Evolutionary conservation across 2,888 invertebrate genomes (phyloP).

Genomic region (Allacma fusca): DNA sequence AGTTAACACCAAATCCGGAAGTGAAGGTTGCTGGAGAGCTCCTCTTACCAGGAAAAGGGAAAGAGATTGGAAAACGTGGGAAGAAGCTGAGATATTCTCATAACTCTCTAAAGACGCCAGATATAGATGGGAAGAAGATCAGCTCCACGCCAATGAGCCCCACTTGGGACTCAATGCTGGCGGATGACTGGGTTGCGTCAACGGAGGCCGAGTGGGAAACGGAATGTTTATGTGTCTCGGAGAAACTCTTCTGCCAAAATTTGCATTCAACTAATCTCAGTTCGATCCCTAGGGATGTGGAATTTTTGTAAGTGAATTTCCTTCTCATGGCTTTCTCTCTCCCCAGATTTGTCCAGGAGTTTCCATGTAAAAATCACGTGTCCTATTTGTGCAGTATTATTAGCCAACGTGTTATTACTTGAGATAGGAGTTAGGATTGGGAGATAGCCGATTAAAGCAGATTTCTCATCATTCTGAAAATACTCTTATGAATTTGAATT

Average conservation of each 20-base stretch:
- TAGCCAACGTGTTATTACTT: too few relatives aligned
- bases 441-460: too few relatives aligned
- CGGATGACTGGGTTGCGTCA: conserved; percentile 10
- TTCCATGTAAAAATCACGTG: too few relatives aligned
- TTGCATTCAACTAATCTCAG: conserved; percentile 52
- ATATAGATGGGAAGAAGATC: neutral
- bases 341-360: too few relatives aligned
- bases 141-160: neutral
- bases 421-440: too few relatives aligned
- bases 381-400: too few relatives aligned
- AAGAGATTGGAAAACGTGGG: neutral
- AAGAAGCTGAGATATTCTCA: neutral
- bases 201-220: conserved; percentile 25
- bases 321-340: neutral
- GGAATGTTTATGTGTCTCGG: conserved; percentile 52
- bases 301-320: conserved; percentile 54
- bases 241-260: conserved; percentile 60
- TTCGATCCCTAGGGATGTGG: conserved; percentile 55
- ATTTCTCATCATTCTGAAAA: too few relatives aligned
- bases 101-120: neutral
- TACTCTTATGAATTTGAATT: neutral
- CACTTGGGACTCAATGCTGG: neutral
- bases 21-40: neutral
- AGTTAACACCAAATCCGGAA: conserved; percentile 17
- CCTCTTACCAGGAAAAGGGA: neutral